Conservation (phyloP, 2,888 invertebrate species). For the Conomelus anceps region DNA sequence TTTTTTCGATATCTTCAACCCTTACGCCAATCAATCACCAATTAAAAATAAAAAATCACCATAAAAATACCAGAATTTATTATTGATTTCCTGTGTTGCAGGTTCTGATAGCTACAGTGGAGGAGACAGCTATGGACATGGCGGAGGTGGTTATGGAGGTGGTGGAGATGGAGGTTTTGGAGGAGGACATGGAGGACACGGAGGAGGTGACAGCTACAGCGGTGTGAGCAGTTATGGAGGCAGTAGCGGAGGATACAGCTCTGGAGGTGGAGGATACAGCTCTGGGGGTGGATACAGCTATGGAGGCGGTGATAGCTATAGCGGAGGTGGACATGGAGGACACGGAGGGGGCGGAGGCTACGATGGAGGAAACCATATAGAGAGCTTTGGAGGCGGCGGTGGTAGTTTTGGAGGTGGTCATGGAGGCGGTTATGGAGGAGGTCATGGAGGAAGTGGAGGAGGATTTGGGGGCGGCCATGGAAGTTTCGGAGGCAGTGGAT, state of each 20-base stretch:
- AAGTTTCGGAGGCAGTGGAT: not conserved
- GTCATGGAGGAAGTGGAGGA: not conserved
- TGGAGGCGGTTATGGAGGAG: not conserved
- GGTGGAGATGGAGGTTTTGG: not conserved
- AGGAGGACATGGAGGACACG: conserved; percentile 3
- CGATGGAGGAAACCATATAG: not conserved
- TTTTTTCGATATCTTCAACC: no score
- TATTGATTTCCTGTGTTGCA: not conserved
- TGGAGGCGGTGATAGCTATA: conserved; percentile 6
- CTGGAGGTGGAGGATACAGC: not conserved
- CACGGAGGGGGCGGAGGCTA: not conserved
- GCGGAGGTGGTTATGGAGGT: conserved; percentile 6
- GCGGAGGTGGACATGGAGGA: not conserved
- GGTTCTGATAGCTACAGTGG: conserved; percentile 11
- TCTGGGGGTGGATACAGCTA: not conserved
- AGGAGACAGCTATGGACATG: conserved; percentile 4
- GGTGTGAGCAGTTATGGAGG: conserved; percentile 10
- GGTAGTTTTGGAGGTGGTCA: not conserved
- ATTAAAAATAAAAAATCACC: no score
- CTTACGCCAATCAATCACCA: no score
- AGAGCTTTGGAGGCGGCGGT: not conserved
- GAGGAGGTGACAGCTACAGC: conserved; percentile 1
- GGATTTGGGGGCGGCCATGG: not conserved
- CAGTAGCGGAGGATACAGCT: not conserved
- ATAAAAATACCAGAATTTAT: no score